Conservation (phyloP, 1,140 invertebrate species). For the Papilio machaon region DNA sequence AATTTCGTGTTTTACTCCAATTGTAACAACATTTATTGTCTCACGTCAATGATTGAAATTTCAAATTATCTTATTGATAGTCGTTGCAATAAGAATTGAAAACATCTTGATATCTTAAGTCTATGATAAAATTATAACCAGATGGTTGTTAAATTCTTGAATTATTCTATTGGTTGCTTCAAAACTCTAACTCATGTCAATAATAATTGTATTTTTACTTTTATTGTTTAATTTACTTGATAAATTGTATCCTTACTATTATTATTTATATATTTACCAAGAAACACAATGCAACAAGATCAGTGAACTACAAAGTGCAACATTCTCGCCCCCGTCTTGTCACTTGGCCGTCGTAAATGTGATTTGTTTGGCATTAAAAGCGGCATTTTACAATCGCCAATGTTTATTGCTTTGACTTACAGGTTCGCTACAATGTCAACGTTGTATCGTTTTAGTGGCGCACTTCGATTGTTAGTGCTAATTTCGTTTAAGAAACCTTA, state of each 20-base stretch:
- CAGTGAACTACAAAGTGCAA: conserved; percentile 34
- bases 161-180: neutral
- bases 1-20: neutral
- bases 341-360: conserved; percentile 36
- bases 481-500: neutral
- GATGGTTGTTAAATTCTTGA: no score
- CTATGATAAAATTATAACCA: neutral
- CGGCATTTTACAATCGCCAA: conserved; percentile 46
- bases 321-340: conserved; percentile 37
- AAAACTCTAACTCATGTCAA: neutral
- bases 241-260: neutral
- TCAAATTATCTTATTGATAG: neutral
- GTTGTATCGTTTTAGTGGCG: conserved; percentile 1
- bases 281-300: conserved; percentile 33
- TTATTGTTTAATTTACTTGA: neutral
- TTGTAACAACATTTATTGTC: conserved; percentile 3
- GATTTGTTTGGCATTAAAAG: conserved; percentile 44
- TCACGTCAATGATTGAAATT: conserved; percentile 1
- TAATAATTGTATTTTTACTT: no score
- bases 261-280: neutral
- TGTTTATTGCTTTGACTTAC: conserved; percentile 48
- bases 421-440: conserved; percentile 36
- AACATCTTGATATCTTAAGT: neutral
- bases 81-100: neutral
- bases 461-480: neutral